Percentiles rank a stretch among this genome's conserved stretches.
Conservation (phyloP, 1,140 invertebrate genomes). For the Drosophila insularis region DNA sequence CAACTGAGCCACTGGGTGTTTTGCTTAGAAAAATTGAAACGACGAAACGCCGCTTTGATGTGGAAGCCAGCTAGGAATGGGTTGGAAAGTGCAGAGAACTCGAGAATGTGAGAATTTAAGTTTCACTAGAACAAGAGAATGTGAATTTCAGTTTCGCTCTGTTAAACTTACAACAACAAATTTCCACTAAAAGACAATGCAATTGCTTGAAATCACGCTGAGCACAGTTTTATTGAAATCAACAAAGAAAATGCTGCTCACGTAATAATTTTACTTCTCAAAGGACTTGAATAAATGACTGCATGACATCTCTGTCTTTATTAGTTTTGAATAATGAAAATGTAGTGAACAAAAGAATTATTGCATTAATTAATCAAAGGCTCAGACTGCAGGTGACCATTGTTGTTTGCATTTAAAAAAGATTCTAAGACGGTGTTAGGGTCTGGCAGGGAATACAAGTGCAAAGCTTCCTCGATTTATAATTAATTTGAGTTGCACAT, state of each 20-base stretch:
- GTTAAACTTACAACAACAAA: neutral
- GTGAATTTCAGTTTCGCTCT: neutral
- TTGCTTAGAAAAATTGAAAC: slow-evolving; percentile 31
- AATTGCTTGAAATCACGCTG: neutral
- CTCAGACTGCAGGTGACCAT: neutral
- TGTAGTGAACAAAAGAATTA: neutral
- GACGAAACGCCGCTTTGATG: neutral
- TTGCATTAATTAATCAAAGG: neutral
- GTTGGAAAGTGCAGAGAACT: neutral
- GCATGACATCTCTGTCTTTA: no score
- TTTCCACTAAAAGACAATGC: neutral
- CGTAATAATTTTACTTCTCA: neutral
- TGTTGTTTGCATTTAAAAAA: neutral
- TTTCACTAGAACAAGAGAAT: no score
- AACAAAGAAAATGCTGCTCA: neutral
- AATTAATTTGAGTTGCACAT: no score
- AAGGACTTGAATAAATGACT: neutral
- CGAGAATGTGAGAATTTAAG: neutral
- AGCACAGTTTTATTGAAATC: neutral
- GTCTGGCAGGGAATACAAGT: no score
- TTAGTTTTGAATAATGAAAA: neutral
- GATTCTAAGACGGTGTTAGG: no score
- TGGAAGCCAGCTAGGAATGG: neutral
- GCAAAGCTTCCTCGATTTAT: no score
- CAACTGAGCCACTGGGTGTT: slow-evolving; percentile 31